Conservation (phyloP, 2,113 vertebrate species). For the Kryptolebias marmoratus region DNA sequence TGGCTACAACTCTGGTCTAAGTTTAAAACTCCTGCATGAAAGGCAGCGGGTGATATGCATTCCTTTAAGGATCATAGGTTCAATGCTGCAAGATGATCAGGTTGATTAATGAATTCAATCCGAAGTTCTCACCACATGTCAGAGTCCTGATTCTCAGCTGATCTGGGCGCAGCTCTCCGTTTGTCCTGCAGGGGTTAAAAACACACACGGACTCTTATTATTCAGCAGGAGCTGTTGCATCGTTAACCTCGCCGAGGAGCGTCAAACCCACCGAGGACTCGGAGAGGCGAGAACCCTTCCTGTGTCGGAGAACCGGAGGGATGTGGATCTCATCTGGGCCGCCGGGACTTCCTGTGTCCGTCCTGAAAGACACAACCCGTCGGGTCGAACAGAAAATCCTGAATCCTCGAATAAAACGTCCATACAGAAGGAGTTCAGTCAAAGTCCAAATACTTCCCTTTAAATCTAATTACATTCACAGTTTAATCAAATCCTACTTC, state of each 20-base stretch:
- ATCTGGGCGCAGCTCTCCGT: neutral
- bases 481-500: too few relatives aligned
- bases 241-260: neutral
- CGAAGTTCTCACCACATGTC: neutral
- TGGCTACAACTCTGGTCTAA: too few relatives aligned
- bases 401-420: neutral
- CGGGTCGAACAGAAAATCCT: neutral
- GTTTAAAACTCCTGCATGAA: neutral
- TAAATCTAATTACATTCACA: too few relatives aligned
- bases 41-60: too few relatives aligned
- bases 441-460: too few relatives aligned
- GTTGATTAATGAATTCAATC: neutral
- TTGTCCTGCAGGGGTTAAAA: neutral
- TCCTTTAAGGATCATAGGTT: neutral
- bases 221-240: neutral
- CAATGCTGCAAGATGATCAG: neutral
- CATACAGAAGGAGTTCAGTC: neutral
- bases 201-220: neutral
- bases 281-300: neutral
- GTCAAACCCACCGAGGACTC: neutral
- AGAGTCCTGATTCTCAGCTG: neutral
- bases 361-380: constrained; percentile 6
- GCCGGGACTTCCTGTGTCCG: neutral
- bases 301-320: constrained; percentile 8
- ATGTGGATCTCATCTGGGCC: neutral